Base-by-base conservation (phyloP, 2,797 vertebrate genomes). In the Scleropages formosus region DNA sequence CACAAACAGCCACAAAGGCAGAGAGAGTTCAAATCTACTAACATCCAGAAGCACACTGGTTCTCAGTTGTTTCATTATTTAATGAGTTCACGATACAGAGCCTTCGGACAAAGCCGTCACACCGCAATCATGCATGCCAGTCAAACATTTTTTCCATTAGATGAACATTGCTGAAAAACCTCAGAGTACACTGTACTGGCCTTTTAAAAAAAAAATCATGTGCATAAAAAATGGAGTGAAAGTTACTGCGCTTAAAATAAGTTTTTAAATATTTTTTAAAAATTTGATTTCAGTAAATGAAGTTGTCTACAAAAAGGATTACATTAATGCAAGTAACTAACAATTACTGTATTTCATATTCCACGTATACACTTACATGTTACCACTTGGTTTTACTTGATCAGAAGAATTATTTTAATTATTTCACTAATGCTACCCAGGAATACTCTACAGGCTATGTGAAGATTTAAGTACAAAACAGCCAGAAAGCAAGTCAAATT, bases 11-110 rank as follows among this genome's bases (percentile, higher is more conserved):
- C 68, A 62, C 9, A 46, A 12, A 9, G 39, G 70, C 12, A 26
- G 56, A 71, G 58, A 63, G n/a, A 53, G 61, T 63, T 70, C n/a
- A 61, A 49, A 22, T 61, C 16, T 49, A 70, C 20, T 46, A 75
- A 76, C 15, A 70, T 58, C 65, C 44, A 76, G 78, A 80, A 84
- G 75, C 75, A 73, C 78, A 62, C 79, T 66, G 64, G 82, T 85
- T 83, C 87, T 82, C 84, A 90, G 89, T 88, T 84, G 8, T 77
- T 60, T 81, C 75, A 82, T 87, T 84, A 87, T 92, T 91, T 91
- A 91, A 92, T 91, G 80, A 86, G 83, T 82, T 85, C 78, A 88
- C 73, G 46, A 72, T 72, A 90, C 86, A 91, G 85, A 86, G 83
- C 80, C 83, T 78, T 82, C 64, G 79, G 74, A 72, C 79, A 68